Base-by-base conservation (phyloP, 2,113 vertebrate genomes). In the Camarhynchus parvulus region DNA sequence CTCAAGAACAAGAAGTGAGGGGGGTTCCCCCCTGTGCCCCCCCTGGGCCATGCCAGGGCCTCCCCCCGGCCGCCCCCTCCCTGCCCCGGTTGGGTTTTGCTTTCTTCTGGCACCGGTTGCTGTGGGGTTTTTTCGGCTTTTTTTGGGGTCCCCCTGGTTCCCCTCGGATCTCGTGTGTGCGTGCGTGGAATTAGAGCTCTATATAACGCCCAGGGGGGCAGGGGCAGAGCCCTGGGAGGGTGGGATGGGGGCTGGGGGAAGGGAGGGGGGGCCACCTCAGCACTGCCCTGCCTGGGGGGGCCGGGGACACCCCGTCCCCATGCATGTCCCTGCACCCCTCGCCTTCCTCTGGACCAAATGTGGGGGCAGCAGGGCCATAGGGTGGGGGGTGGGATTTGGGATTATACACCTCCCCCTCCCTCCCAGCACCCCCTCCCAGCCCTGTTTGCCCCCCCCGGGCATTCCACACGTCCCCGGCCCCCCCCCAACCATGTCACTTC, bases 1-100 rank as follows among this genome's bases (percentile, higher is more conserved):
- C 99, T 99, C 97, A 99, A 99, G 98, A 99, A 99, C 98, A 99
- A 99, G 97, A 99, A 99, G 98, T 99, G 98, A 99, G 83, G 91
- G 87, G 87, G 95, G 39, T 73, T 61, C 13, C 37, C 47, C 37
- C 7, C 47, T 30, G 78, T 75, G 52, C 52, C 67, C 79, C 67
- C 73, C 50, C 13, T 30, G 81, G 75, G 75, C 73, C 22, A 10
- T 3, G 59, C 72, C 77, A 53, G 76, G 72, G 82, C 56, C 53
- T 37, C 67, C 93, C 56, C 68, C 56, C 31, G 25, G 72, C 78
- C 41, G 15, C 81, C 64, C 84, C 96, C 73, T 61, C 90, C 85
- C 64, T 20, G 30, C 84, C 59, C 80, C 84, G 41, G 83, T 76
- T 90, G 94, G 87, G 81, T 79, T 88, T 77, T 88, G 87, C 76